Conservation (phyloP, 2,797 vertebrate species). For the Cyprinodon diabolis region DNA sequence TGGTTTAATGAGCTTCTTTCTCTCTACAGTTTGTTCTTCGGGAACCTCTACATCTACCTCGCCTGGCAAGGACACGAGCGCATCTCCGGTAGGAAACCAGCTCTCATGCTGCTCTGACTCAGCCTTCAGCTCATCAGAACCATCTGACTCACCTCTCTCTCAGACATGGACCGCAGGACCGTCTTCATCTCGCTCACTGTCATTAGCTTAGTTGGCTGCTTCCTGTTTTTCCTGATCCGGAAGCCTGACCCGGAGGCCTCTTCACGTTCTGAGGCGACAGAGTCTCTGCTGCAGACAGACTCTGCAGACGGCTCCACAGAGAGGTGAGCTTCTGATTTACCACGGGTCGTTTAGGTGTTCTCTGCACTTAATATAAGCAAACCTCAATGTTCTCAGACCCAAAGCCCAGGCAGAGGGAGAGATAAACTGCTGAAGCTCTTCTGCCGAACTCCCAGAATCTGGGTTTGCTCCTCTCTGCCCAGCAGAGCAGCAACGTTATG, state of each 20-base stretch:
- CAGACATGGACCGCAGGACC: constrained; percentile 92
- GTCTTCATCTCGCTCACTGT: constrained; percentile 96
- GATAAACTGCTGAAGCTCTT: too few species aligned
- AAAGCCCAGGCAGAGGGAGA: not conserved
- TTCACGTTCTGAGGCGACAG: constrained; percentile 44
- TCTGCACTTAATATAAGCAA: not conserved
- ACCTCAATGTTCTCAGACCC: not conserved
- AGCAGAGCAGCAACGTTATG: too few species aligned
- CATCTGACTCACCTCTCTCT: constrained; percentile 30
- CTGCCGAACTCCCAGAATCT: too few species aligned
- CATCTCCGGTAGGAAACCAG: constrained; percentile 84
- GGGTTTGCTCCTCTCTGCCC: too few species aligned
- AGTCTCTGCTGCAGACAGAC: constrained; percentile 66
- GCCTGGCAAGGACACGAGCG: constrained; percentile 93
- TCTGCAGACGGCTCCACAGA: constrained; percentile 48
- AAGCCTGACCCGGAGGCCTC: constrained; percentile 75
- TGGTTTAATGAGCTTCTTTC: not conserved
- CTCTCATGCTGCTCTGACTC: not conserved
- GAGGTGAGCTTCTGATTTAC: constrained; percentile 44
- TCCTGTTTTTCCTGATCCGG: constrained; percentile 96
- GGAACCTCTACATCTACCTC: constrained; percentile 94
- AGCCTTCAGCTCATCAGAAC: constrained; percentile 3
- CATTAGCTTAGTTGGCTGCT: constrained; percentile 94
- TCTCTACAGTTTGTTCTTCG: constrained; percentile 91
- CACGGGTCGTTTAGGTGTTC: not conserved